These are phyloP conservation scores for Ceyx cyanopectus DNA, from an alignment of 2,113 vertebrate genomes.

Conservation along the genomic window DNA sequence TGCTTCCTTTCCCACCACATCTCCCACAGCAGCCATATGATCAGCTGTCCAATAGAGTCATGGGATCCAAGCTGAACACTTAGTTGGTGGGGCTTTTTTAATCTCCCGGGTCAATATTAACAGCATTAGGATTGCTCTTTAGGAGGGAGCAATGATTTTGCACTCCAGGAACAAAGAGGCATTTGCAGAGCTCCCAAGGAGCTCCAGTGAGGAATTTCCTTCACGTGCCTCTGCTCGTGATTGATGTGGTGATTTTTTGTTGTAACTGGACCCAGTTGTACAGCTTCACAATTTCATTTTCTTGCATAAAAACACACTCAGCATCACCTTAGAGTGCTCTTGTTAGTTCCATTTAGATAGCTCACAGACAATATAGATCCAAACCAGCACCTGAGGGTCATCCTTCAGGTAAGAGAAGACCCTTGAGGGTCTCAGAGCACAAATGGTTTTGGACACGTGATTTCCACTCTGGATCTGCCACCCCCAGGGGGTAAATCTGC, in stretches of 20 bases:
- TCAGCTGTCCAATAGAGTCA: constrained; percentile 46
- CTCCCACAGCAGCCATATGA: not conserved
- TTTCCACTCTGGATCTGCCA: not conserved
- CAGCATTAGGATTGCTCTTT: constrained; percentile 49
- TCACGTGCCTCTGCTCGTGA: not conserved
- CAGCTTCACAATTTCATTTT: not conserved
- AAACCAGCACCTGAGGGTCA: not conserved
- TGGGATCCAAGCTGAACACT: constrained; percentile 10
- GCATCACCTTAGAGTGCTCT: not conserved
- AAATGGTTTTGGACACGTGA: not conserved
- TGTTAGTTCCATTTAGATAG: not conserved
- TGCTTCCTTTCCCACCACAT: not conserved
- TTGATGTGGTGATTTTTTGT: not conserved
- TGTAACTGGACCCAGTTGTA: not conserved
- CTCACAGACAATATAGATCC: not conserved
- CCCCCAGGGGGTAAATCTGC: not conserved
- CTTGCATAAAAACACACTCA: not conserved
- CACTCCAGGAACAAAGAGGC: not conserved
- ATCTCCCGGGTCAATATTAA: constrained; percentile 46
- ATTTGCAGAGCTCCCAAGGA: not conserved
- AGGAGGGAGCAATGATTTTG: constrained; percentile 17
- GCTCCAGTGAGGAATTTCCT: not conserved
- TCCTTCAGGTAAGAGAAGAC: not conserved
- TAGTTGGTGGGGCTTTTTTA: constrained; percentile 10
- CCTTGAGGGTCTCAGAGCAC: not conserved